Percentiles rank a stretch among this genome's conserved stretches.
Evolutionary conservation across 2,113 vertebrate genomes (phyloP).

Genomic region (Psittacula cyanocephala): DNA sequence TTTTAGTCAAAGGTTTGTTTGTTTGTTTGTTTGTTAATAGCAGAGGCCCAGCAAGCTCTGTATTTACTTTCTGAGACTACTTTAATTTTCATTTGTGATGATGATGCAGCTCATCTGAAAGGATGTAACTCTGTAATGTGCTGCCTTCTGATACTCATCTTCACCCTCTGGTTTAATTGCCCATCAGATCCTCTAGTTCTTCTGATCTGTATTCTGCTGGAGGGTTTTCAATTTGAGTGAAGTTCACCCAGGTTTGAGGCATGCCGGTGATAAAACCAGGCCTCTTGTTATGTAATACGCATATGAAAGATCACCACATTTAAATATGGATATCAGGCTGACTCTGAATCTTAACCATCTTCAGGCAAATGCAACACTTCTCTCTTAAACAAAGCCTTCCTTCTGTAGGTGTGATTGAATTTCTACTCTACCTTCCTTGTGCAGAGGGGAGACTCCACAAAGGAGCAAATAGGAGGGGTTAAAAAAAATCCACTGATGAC

Average conservation of each 20-base stretch:
- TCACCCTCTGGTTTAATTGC: not conserved
- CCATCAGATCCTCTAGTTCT: not conserved
- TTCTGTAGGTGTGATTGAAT: not conserved
- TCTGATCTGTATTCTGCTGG: not conserved
- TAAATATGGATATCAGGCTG: not conserved
- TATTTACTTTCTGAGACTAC: not conserved
- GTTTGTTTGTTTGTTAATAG: not conserved
- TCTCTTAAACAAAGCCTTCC: not conserved
- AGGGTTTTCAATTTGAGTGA: not conserved
- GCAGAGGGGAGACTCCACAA: not conserved
- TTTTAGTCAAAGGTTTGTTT: not conserved
- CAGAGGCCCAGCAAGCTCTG: not conserved
- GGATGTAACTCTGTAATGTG: not conserved
- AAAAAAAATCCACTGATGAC: rapidly evolving
- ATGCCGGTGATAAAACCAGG: not conserved
- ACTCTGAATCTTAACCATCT: not conserved
- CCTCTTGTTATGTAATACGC: not conserved
- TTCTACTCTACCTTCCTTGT: not conserved
- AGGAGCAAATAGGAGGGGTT: not conserved
- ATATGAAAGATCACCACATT: not conserved
- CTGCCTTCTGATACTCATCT: not conserved
- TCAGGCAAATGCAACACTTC: not conserved
- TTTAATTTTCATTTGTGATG: not conserved
- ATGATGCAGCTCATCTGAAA: not conserved
- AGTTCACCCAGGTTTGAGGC: not conserved